Conservation (phyloP, 2,888 invertebrate species). For the Sphaeridia pumilis region DNA sequence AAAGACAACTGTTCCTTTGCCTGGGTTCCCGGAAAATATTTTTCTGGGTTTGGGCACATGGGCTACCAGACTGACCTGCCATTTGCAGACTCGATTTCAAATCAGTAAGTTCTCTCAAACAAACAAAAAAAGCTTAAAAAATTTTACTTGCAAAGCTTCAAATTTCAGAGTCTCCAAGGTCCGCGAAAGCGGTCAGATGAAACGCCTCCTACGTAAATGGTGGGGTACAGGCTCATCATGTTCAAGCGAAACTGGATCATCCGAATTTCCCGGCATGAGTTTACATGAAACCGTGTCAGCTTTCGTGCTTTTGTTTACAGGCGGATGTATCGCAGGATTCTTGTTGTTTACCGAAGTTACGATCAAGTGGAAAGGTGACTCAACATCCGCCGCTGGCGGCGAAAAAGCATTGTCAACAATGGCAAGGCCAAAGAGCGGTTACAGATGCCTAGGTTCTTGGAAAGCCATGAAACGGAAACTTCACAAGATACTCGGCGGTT, state of each 20-base stretch:
- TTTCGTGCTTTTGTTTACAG: slow-evolving; percentile 24
- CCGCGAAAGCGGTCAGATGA: slow-evolving; percentile 31
- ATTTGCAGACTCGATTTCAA: slow-evolving; percentile 26
- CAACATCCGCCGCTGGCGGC: too few relatives aligned
- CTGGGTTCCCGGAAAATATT: slow-evolving; percentile 31
- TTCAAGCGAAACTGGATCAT: slow-evolving; percentile 7
- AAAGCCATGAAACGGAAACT: too few relatives aligned
- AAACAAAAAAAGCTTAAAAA: slow-evolving; percentile 2
- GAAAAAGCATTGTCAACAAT: too few relatives aligned
- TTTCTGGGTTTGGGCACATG: slow-evolving; percentile 34
- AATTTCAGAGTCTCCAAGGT: slow-evolving; percentile 28
- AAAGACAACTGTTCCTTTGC: slow-evolving; percentile 27
- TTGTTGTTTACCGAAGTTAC: too few relatives aligned
- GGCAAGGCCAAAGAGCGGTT: too few relatives aligned
- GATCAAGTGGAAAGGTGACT: too few relatives aligned
- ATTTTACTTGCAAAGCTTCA: too few relatives aligned
- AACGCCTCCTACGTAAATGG: slow-evolving; percentile 30
- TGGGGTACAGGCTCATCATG: slow-evolving; percentile 30
- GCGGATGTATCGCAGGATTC: too few relatives aligned
- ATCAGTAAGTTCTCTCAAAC: slow-evolving; percentile 18
- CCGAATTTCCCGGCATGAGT: slow-evolving; percentile 26
- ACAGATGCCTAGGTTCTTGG: too few relatives aligned
- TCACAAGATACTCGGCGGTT: too few relatives aligned
- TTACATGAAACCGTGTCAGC: slow-evolving; percentile 30
- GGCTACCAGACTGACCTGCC: slow-evolving; percentile 32